Percentiles rank a stretch among this genome's conserved stretches.
phyloP scores from a whole-genome alignment of 2,797 vertebrate genomes.

The Acestrorhynchus altus region DNA sequence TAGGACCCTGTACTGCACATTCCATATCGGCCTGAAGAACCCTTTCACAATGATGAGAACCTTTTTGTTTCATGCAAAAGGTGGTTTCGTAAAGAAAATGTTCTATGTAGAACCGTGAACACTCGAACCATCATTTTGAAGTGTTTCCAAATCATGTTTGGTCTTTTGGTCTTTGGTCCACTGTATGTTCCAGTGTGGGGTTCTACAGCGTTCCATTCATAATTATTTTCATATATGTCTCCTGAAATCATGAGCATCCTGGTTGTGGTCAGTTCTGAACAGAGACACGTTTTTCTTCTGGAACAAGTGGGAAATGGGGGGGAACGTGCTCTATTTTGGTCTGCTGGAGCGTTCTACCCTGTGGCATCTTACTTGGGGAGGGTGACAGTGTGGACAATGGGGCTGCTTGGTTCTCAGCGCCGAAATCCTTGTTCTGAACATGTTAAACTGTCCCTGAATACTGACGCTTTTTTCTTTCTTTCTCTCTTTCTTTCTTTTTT shows the following conservation, averaged over 20 bases:
- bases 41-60: no score
- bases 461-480: constrained; percentile 52
- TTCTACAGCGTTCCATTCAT: not conserved
- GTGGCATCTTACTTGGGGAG: constrained; percentile 21
- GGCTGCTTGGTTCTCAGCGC: constrained; percentile 62
- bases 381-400: constrained; percentile 55
- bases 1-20: no score
- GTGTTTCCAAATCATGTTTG: not conserved
- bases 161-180: not conserved
- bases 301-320: not conserved
- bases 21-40: no score
- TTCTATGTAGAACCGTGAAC: no score
- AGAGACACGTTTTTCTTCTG: not conserved
- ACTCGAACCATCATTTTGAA: no score
- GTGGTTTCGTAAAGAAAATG: no score
- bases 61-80: no score
- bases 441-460: constrained; percentile 66
- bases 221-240: not conserved
- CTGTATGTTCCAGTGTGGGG: not conserved
- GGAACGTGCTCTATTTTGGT: not conserved
- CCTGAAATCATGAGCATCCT: not conserved
- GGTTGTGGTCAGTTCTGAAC: not conserved
- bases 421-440: constrained; percentile 67
- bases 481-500: no score
- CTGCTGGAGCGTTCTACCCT: constrained; percentile 16